Conservation (phyloP, 2,888 invertebrate species). For the Noctuana brunneofusca region DNA sequence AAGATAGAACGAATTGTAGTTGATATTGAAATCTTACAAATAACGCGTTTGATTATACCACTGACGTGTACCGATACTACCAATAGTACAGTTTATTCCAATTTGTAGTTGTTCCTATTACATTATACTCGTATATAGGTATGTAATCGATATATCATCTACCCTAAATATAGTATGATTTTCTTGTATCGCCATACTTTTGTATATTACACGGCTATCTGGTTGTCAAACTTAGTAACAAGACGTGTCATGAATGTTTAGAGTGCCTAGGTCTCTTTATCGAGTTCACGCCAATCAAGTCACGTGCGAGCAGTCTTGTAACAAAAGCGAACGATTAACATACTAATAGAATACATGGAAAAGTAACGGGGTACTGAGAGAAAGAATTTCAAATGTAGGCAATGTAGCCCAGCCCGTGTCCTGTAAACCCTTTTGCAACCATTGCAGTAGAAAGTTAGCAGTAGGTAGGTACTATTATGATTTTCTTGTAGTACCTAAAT, state of each 20-base stretch:
- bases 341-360: constrained; percentile 41
- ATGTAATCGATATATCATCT: neutral
- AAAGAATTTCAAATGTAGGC: constrained; percentile 22
- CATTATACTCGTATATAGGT: no score
- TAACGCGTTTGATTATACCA: neutral
- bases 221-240: constrained; percentile 52
- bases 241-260: constrained; percentile 60
- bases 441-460: constrained; percentile 13
- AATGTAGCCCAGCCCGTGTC: constrained; percentile 5
- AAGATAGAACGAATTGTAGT: constrained; percentile 23
- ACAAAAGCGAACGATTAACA: constrained; percentile 40
- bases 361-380: constrained; percentile 36
- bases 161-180: neutral
- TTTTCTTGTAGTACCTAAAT: no score
- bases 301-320: constrained; percentile 57
- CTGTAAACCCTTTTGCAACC: constrained; percentile 11
- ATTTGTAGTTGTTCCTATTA: neutral
- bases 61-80: no score
- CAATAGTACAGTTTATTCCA: neutral
- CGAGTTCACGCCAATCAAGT: constrained; percentile 47
- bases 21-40: neutral
- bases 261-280: constrained; percentile 37
- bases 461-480: no score
- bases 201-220: constrained; percentile 51
- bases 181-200: constrained; percentile 18